Conservation (phyloP, 53 echinoderm and acorn worm species). For the Hippasteria phrygiana region DNA sequence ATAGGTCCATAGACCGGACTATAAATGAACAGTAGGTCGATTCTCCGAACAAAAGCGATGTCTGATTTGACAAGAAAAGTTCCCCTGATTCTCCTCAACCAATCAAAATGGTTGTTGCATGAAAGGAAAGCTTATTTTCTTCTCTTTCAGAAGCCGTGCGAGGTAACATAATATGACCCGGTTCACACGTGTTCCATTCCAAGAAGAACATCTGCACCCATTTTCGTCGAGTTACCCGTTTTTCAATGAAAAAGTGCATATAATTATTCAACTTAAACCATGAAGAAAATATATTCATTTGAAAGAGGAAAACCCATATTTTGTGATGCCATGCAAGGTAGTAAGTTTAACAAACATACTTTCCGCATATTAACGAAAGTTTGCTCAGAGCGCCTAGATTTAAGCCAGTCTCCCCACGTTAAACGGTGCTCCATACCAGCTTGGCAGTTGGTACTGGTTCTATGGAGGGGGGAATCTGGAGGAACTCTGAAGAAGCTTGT, state of each 20-base stretch:
- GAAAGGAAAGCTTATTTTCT: conserved; percentile 16
- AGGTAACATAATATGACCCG: neutral
- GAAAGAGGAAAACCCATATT: conserved; percentile 2
- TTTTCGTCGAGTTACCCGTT: neutral
- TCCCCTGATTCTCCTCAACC: neutral
- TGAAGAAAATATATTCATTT: neutral
- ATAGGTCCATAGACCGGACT: neutral
- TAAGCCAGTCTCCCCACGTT: neutral
- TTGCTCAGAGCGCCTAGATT: too few species aligned
- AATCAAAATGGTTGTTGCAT: conserved; percentile 21
- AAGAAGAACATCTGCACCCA: neutral
- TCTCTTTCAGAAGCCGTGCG: conserved; percentile 2
- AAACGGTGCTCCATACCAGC: too few species aligned
- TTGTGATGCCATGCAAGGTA: too few species aligned
- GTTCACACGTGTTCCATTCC: neutral
- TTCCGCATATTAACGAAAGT: neutral
- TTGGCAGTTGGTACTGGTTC: too few species aligned
- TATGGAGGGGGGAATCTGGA: too few species aligned
- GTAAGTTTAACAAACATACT: too few species aligned
- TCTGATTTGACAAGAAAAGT: conserved; percentile 19
- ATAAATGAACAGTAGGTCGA: too few species aligned
- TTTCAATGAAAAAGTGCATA: conserved; percentile 11
- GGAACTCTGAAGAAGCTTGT: too few species aligned
- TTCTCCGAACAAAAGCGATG: neutral
- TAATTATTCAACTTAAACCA: neutral